Evolutionary conservation across 23 tunicate genomes (phyloP).

Genomic region (Trididemnum clinides): DNA sequence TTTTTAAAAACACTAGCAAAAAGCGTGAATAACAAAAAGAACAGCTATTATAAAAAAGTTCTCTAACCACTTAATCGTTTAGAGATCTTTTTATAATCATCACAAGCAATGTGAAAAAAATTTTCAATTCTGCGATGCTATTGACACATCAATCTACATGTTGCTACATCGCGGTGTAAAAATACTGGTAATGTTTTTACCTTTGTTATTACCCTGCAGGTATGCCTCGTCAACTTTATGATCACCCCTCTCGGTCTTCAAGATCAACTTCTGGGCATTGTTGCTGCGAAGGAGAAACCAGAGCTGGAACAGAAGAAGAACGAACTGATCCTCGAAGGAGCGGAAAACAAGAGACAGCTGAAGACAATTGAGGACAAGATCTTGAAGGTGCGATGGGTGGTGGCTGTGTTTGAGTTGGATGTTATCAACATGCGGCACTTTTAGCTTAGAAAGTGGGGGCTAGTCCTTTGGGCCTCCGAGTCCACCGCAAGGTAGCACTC

Average conservation of each 20-base stretch:
- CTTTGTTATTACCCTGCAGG: slow-evolving; percentile 31
- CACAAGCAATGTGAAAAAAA: too few species aligned
- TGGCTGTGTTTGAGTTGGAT: background rate
- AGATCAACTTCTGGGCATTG: slow-evolving; percentile 97
- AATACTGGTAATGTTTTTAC: background rate
- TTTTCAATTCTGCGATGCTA: background rate
- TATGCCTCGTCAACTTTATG: slow-evolving; percentile 96
- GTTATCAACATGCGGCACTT: background rate
- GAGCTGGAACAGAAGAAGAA: slow-evolving; percentile 90
- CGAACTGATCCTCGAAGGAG: slow-evolving; percentile 90
- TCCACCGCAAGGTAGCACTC: too few species aligned
- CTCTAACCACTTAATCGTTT: too few species aligned
- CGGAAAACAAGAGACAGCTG: slow-evolving; percentile 86
- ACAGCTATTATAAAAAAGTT: too few species aligned
- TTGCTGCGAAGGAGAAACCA: slow-evolving; percentile 93
- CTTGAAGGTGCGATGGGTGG: slow-evolving; percentile 56
- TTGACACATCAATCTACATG: background rate
- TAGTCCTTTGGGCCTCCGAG: too few species aligned
- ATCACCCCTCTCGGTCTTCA: slow-evolving; percentile 94
- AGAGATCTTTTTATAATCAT: too few species aligned
- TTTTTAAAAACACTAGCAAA: background rate
- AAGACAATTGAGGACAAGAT: slow-evolving; percentile 95
- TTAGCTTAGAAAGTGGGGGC: too few species aligned
- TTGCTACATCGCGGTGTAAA: background rate
- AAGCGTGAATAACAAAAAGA: background rate